Percentiles rank a stretch among this genome's conserved stretches.
phyloP scores from a whole-genome alignment of 2,113 vertebrate species.

The Phrynocephalus versicolor region DNA sequence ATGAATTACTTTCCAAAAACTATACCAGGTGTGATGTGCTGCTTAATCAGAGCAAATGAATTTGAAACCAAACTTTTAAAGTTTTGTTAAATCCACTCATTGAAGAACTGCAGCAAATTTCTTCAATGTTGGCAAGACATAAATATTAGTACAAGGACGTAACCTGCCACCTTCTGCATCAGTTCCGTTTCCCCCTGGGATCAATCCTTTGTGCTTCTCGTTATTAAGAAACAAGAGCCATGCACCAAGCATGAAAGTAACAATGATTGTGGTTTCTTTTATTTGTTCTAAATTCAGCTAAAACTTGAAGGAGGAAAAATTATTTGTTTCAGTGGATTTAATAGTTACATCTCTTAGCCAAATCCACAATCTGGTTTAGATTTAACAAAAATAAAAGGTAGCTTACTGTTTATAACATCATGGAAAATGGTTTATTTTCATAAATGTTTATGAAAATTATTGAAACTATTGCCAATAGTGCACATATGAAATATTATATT shows the following conservation, averaged over 20 bases:
- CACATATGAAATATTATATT: conserved; percentile 56
- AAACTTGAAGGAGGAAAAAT: background rate
- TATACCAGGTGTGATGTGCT: background rate
- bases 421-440: background rate
- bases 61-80: no score
- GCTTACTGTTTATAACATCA: background rate
- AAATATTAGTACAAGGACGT: background rate
- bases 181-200: background rate
- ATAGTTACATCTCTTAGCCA: background rate
- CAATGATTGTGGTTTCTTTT: background rate
- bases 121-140: background rate
- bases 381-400: conserved; percentile 11
- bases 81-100: no score
- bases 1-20: no score
- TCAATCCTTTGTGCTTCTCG: background rate
- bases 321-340: conserved; percentile 1
- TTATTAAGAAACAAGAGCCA: background rate
- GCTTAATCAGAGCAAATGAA: background rate
- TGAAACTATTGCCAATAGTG: conserved; percentile 38
- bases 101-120: background rate
- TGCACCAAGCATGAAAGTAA: background rate
- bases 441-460: conserved; percentile 44
- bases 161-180: background rate
- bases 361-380: conserved; percentile 4
- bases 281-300: conserved; percentile 10